These are phyloP conservation scores for Halichoeres trimaculatus DNA, from an alignment of 2,113 vertebrate species.

Conservation along the genomic window DNA sequence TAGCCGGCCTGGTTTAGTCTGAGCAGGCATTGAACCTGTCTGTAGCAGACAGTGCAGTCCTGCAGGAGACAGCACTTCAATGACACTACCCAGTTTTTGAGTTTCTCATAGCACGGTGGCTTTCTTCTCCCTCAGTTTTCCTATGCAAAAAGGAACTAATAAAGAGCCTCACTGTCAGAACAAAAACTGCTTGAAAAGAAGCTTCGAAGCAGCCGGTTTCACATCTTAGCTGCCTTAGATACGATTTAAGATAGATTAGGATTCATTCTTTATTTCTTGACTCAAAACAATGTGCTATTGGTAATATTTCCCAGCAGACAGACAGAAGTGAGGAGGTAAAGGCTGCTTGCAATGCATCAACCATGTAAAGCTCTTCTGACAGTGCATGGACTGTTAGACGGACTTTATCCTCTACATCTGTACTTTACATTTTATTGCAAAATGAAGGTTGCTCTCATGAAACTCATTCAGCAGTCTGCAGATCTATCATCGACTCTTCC, in stretches of 20 bases:
- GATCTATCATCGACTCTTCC: constrained; percentile 56
- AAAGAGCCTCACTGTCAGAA: neutral
- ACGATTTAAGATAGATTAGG: constrained; percentile 1
- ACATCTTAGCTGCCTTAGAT: neutral
- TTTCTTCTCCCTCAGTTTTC: constrained; percentile 20
- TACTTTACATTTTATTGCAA: constrained; percentile 56
- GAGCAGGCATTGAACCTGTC: constrained; percentile 67
- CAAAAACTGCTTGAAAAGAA: constrained; percentile 9
- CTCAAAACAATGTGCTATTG: constrained; percentile 5
- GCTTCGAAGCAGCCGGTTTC: constrained; percentile 10
- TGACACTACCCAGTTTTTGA: constrained; percentile 9
- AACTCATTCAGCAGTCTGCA: constrained; percentile 71
- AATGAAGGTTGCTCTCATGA: constrained; percentile 63
- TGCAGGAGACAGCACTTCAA: constrained; percentile 41
- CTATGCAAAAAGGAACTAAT: constrained; percentile 23
- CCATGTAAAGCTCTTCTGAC: constrained; percentile 22
- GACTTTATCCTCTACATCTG: constrained; percentile 55
- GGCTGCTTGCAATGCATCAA: constrained; percentile 20
- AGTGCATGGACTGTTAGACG: constrained; percentile 8
- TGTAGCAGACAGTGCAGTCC: constrained; percentile 48
- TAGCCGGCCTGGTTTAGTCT: constrained; percentile 46
- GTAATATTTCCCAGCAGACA: constrained; percentile 31
- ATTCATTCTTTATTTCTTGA: constrained; percentile 32
- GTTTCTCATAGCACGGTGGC: constrained; percentile 42
- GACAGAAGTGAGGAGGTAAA: constrained; percentile 15